Percentiles rank a stretch among this genome's conserved stretches.
These are phyloP conservation scores for Campopleginae sp. DNA, from an alignment of 2,888 invertebrate species.

Conservation along the genomic window DNA sequence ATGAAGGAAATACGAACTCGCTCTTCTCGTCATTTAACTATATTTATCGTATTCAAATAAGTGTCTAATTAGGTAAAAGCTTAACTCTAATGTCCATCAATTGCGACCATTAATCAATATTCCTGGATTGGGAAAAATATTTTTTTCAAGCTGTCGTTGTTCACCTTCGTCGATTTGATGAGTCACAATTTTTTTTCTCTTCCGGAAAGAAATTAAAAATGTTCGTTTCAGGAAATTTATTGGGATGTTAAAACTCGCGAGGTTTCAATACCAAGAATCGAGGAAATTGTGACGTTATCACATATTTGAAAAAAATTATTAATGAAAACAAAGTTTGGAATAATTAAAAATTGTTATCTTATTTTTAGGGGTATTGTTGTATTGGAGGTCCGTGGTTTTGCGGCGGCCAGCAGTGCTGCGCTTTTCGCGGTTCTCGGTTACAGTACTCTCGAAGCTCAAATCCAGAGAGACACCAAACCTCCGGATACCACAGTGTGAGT, in stretches of 20 bases:
- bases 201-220: not conserved
- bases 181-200: not conserved
- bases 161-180: not conserved
- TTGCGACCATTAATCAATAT: slow-evolving; percentile 34
- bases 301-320: too few species aligned
- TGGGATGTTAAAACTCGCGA: not conserved
- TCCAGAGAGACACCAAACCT: slow-evolving; percentile 73
- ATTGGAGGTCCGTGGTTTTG: slow-evolving; percentile 81
- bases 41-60: not conserved
- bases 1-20: not conserved
- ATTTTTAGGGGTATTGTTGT: slow-evolving; percentile 80
- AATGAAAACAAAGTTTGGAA: too few species aligned
- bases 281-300: too few species aligned
- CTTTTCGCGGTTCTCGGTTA: slow-evolving; percentile 80
- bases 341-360: too few species aligned
- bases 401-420: slow-evolving; percentile 82
- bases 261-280: too few species aligned
- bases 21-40: not conserved
- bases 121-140: not conserved
- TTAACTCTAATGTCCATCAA: not conserved
- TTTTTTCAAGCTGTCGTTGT: not conserved
- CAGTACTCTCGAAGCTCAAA: slow-evolving; percentile 79
- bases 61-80: not conserved
- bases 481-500: slow-evolving; percentile 62
- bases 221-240: not conserved